Evolutionary conservation across 2,113 vertebrate genomes (phyloP).

Genomic region (Epinephelus moara): DNA sequence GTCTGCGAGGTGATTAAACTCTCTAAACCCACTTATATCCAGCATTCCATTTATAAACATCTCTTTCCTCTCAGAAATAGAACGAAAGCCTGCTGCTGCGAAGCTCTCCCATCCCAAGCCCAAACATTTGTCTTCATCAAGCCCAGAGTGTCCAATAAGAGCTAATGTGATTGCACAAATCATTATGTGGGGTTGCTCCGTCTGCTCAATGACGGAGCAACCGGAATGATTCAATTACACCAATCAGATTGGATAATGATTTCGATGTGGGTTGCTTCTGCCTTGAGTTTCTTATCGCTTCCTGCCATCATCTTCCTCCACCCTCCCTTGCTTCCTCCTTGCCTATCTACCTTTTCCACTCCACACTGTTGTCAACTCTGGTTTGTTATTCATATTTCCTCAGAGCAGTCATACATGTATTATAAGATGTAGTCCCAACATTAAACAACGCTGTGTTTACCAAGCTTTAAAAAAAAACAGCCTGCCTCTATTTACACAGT

Average conservation of each 20-base stretch:
- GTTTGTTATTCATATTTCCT: constrained; percentile 22
- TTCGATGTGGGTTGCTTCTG: constrained; percentile 74
- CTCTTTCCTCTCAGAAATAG: constrained; percentile 53
- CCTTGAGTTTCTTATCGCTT: constrained; percentile 74
- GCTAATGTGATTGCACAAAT: constrained; percentile 81
- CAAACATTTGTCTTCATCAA: constrained; percentile 82
- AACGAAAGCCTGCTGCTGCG: constrained; percentile 49
- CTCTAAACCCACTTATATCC: constrained; percentile 59
- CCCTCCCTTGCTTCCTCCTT: neutral
- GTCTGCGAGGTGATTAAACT: constrained; percentile 62
- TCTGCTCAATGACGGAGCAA: constrained; percentile 80
- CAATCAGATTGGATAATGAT: constrained; percentile 83
- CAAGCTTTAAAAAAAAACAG: constrained; percentile 23
- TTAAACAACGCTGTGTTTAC: constrained; percentile 45
- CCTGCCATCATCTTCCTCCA: constrained; percentile 58
- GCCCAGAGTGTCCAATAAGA: constrained; percentile 80
- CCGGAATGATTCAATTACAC: constrained; percentile 83
- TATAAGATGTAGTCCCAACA: constrained; percentile 20
- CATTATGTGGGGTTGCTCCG: constrained; percentile 78
- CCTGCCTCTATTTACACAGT: constrained; percentile 44
- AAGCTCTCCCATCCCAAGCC: constrained; percentile 55
- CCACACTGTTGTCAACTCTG: neutral
- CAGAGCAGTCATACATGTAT: constrained; percentile 7
- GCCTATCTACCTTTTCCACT: constrained; percentile 27
- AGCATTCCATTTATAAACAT: constrained; percentile 56